A percentile compares a stretch with the other conserved stretches of the same genome.
Evolutionary conservation across 2,113 vertebrate species (phyloP).

Genomic region (Psophia crepitans): DNA sequence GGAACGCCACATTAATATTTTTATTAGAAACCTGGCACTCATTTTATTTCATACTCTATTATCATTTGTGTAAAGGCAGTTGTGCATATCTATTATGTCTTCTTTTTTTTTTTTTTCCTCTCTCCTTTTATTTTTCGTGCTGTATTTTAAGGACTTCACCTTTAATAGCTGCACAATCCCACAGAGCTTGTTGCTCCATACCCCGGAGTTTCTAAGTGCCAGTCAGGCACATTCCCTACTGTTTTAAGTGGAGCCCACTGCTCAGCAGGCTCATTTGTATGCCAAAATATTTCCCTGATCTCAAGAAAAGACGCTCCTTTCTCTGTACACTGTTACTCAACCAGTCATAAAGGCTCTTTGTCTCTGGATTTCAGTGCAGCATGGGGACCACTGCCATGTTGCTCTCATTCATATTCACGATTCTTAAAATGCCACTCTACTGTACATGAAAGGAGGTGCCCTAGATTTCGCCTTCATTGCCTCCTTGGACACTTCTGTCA

Average conservation of each 20-base stretch:
- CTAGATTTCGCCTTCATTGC: background rate
- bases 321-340: background rate
- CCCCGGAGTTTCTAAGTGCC: background rate
- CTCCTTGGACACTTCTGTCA: background rate
- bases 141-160: background rate
- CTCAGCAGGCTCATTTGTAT: background rate
- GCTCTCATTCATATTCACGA: background rate
- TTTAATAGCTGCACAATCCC: background rate
- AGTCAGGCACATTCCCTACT: background rate
- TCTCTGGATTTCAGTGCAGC: background rate
- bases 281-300: background rate
- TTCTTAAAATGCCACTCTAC: background rate
- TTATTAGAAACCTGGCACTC: background rate
- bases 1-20: background rate
- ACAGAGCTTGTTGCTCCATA: background rate
- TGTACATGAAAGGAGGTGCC: background rate
- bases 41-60: background rate
- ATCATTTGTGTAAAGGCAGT: background rate
- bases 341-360: background rate
- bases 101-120: background rate
- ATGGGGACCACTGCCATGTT: background rate
- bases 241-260: background rate
- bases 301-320: background rate
- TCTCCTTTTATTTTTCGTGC: background rate
- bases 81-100: background rate